Percentiles rank a stretch among this genome's conserved stretches.
phyloP scores from a whole-genome alignment of 2,113 vertebrate species.

The Oreochromis tanganicae region DNA sequence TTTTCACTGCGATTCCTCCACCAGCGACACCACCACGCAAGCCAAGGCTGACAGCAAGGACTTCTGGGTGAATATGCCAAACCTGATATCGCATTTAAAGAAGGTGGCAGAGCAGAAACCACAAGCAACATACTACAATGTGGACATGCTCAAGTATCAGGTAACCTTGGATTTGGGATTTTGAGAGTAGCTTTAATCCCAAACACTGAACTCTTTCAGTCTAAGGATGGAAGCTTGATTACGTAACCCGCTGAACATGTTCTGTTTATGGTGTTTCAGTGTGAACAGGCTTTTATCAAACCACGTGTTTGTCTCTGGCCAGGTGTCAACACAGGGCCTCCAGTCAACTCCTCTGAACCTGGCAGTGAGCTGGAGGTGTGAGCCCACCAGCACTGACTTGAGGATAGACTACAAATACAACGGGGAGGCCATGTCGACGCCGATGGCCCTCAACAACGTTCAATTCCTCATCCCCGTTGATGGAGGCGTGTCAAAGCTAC shows the following conservation, averaged over 20 bases:
- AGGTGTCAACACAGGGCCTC: constrained; percentile 91
- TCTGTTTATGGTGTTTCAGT: background rate
- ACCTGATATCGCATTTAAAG: constrained; percentile 93
- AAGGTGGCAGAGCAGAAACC: constrained; percentile 98
- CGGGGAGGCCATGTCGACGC: constrained; percentile 85
- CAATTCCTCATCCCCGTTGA: constrained; percentile 94
- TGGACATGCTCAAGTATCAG: constrained; percentile 99
- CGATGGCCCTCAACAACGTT: constrained; percentile 92
- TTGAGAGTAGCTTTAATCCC: background rate
- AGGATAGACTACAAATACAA: constrained; percentile 99
- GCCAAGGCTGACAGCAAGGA: constrained; percentile 82
- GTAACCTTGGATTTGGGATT: constrained; percentile 51
- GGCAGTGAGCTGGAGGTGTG: constrained; percentile 94
- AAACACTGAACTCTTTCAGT: background rate
- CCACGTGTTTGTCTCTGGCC: background rate
- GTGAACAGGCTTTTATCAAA: accelerated
- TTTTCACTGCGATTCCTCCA: background rate
- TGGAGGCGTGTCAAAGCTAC: constrained; percentile 90
- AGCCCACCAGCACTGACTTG: constrained; percentile 90
- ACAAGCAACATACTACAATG: constrained; percentile 97
- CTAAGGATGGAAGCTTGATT: background rate
- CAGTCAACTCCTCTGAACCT: constrained; percentile 93
- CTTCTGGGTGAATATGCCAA: constrained; percentile 99
- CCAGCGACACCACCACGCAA: constrained; percentile 83
- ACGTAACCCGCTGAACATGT: background rate